Evolutionary conservation across 2,888 invertebrate species (phyloP), one percentile per base, ranked within the genome.

Genomic region (Clusia tigrina): DNA sequence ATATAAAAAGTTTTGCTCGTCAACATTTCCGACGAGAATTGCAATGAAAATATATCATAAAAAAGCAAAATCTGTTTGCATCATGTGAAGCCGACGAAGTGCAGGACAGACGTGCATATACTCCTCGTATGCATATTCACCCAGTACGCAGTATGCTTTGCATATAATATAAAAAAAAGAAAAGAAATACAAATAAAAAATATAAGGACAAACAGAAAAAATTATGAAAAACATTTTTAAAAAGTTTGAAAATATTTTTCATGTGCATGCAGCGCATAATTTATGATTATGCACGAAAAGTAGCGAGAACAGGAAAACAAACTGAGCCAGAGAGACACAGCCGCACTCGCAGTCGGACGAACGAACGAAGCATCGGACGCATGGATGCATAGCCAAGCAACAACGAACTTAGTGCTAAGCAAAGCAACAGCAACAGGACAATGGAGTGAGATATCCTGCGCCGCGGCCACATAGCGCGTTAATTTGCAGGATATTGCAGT

Each of bases 231-330:
- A 52, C 55, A 58, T 63, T 62, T 42, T 68, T 59, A 63, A 71
- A 71, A 71, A 65, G 66, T 67, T 66, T 69, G 71, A 66, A 72
- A 70, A 68, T 74, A 63, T 62, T 63, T 66, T 63, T 60, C 64
- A 67, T 62, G 62, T 73, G 73, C 79, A 79, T 74, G 75, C 68
- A 68, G 77, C 64, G 73, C 70, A 64, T 72, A 71, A 80, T 79
- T 79, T 78, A 80, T 74, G 77, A 71, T 73, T 70, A 74, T 74
- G 72, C 73, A 71, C 67, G 70, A 69, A 70, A 67, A 65, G 64
- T 65, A 58, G 48, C 56, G 63, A 58, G 55, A 48, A 48, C 48
- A 22, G 3, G 3, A 48, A 20, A 18, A 54, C 5, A 23, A n/a
- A 25, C 25, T n/a, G n/a, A n/a, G n/a, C n/a, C n/a, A n/a, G n/a